Base-by-base conservation (phyloP, 2,888 invertebrate species). In the Anoplius nigerrimus region DNA sequence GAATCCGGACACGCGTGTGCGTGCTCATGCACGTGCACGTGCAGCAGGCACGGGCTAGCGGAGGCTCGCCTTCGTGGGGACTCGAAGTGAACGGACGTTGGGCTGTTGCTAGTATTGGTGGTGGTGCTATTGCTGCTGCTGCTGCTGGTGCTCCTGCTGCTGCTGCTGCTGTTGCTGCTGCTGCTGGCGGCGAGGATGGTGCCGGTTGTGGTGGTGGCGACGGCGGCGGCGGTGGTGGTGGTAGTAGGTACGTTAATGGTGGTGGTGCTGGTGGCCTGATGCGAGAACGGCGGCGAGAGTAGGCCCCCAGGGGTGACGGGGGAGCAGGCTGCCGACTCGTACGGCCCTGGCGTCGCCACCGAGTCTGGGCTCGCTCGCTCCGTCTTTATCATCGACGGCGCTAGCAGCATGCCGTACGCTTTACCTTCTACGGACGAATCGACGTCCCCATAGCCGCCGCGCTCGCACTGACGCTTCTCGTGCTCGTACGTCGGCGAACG, bases 271-370 rank as follows among this genome's bases (percentile, higher is more conserved):
- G 52, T 72, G 51, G 62, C 62, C 65, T 52, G 76, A 62, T 56
- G 76, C 58, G 71, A 71, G 65, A 74, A 63, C n/a, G 77, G 34
- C 34, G 34, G 74, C 62, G 78, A 76, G 72, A 72, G 74, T 42
- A 78, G 74, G 76, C 66, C 43, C 69, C 67, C 65, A 62, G 66
- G 52, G 67, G 74, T 64, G 59, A 72, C 74, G 67, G 80, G 85
- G 20, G 84, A 81, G 61, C 72, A 52, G 5, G 21, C 67, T 16
- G 75, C 68, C 43, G 80, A 63, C 66, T 82, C 84, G 82, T 79
- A 84, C 82, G 81, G 80, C 90, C 75, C 91, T 91, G 74, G 79
- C 76, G 82, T 80, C 81, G 83, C 84, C 86, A 75, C 75, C 60
- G 82, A 82, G 85, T 86, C 86, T 79, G 86, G 86, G 74, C 86